Base-by-base conservation (phyloP, 2,797 vertebrate species). In the Crypturellus tataupa region DNA sequence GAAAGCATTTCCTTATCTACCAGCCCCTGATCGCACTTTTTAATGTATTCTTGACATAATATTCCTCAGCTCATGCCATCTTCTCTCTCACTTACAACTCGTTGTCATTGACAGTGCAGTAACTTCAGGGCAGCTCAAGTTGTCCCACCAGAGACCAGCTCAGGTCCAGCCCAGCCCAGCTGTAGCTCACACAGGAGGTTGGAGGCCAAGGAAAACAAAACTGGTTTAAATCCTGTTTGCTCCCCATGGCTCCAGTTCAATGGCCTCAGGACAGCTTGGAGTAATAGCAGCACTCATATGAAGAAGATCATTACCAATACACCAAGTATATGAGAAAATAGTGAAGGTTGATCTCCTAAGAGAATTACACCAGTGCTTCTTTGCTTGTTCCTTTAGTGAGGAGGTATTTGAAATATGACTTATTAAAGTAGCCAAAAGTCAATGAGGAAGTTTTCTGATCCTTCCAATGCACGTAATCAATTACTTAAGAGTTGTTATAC, bases 201-300 rank as follows among this genome's bases (percentile, higher is more conserved):
- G 88, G 68, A 70, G 63, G 29, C 60, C 71, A 47, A 70, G 47
- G 64, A 80, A 90, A 85, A 44, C 68, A 96, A 69, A 82, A 82
- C 71, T 82, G 58, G 33, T 94, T 80, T 71, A 64, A 87, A 65
- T 79, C n/a, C 77, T 82, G 68, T 85, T 91, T 80, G 33, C 35
- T 87, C 37, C 1, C 53, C 47, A 37, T 92, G 78, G 69, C 73
- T 89, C 12, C 69, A 72, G 77, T 80, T 80, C 79, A 92, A 7
- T 8, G 51, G 58, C 78, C 89, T 78, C 85, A 71, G 75, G 87
- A 90, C 60, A 90, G 7, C 56, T 29, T 49, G 37, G 83, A 93
- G 42, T 37, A 79, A 35, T 47, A 7, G 65, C 15, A 88, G 56
- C 75, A 89, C 44, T 65, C 49, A 51, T 23, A 40, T 60, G 65